Percentiles rank a stretch among this genome's conserved stretches.
Evolutionary conservation across 2,797 vertebrate species (phyloP).

Genomic region (Emys orbicularis): DNA sequence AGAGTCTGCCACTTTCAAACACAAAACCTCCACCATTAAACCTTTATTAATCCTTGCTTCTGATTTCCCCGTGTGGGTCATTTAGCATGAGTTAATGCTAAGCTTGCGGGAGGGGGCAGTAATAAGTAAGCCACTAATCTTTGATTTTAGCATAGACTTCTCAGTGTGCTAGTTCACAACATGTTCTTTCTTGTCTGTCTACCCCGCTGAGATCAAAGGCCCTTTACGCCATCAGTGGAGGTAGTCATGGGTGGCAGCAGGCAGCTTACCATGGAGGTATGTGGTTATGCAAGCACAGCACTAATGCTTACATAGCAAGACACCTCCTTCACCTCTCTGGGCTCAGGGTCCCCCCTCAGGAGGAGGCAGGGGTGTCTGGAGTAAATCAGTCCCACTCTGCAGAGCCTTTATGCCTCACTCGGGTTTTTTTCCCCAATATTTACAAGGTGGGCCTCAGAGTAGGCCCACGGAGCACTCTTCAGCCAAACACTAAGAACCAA

Average conservation of each 20-base stretch:
- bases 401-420: background rate
- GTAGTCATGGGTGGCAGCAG: background rate
- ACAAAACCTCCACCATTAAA: background rate
- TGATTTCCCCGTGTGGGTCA: conserved; percentile 37
- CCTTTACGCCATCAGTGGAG: background rate
- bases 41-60: conserved; percentile 47
- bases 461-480: background rate
- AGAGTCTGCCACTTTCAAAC: conserved; percentile 18
- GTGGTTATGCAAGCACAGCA: accelerated
- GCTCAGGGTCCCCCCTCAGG: background rate
- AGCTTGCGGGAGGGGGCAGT: conserved; percentile 23
- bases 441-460: no score
- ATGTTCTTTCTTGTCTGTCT: conserved; percentile 45
- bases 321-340: background rate
- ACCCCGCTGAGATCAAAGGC: background rate
- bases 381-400: background rate
- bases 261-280: background rate
- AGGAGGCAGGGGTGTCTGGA: background rate
- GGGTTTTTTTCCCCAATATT: background rate
- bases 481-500: background rate
- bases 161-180: background rate
- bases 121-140: conserved; percentile 32
- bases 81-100: conserved; percentile 22
- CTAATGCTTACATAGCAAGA: background rate
- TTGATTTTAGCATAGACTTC: conserved; percentile 29